Evolutionary conservation across 1,140 invertebrate species (phyloP).

Genomic region (Drosophila busckii): DNA sequence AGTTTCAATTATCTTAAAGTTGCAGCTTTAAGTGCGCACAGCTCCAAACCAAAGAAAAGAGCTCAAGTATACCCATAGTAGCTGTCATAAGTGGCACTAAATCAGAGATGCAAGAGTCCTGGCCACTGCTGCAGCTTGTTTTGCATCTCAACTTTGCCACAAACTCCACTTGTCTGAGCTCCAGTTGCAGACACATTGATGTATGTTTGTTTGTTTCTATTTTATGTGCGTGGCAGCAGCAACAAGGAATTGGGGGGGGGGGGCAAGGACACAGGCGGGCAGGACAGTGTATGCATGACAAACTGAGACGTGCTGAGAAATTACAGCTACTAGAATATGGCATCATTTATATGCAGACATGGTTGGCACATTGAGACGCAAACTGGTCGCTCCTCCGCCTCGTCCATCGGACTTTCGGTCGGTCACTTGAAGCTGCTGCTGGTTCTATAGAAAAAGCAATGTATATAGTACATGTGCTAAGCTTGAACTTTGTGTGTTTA

Average conservation of each 20-base stretch:
- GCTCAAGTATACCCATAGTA: constrained; percentile 19
- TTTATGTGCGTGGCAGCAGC: constrained; percentile 45
- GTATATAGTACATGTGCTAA: constrained; percentile 17
- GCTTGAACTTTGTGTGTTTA: constrained; percentile 44
- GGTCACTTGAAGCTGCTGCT: too few species aligned
- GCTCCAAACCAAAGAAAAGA: constrained; percentile 5
- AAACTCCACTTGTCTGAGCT: constrained; percentile 45
- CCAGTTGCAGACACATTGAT: constrained; percentile 53
- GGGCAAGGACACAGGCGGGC: constrained; percentile 20
- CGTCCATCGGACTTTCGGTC: too few species aligned
- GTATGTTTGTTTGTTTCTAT: too few species aligned
- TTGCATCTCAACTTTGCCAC: constrained; percentile 19
- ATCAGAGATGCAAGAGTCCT: constrained; percentile 56
- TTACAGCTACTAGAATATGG: constrained; percentile 66
- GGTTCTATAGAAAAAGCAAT: too few species aligned
- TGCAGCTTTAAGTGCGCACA: constrained; percentile 37
- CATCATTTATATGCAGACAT: constrained; percentile 74
- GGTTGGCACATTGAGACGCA: constrained; percentile 62
- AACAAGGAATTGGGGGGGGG: neutral
- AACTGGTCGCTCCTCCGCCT: too few species aligned
- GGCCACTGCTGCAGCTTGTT: constrained; percentile 21
- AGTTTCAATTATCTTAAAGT: constrained; percentile 21
- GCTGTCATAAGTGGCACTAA: constrained; percentile 61
- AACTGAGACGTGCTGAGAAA: constrained; percentile 65
- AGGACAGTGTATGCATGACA: too few species aligned